These are phyloP conservation scores for Ariopsis seemanni DNA, from an alignment of 2,113 vertebrate genomes.

Conservation along the genomic window DNA sequence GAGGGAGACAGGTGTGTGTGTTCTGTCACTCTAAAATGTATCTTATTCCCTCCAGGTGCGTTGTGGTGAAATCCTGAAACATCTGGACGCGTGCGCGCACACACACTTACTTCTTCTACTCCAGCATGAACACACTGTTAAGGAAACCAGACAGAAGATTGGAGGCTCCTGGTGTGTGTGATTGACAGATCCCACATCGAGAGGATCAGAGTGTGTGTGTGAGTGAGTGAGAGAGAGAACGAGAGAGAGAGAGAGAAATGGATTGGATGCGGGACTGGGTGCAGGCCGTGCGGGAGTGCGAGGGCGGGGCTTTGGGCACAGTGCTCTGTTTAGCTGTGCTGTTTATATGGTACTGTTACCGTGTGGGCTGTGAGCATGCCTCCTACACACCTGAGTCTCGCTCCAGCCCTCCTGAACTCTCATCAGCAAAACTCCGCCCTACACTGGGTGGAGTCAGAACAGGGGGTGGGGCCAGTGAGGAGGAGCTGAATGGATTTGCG, in stretches of 20 bases:
- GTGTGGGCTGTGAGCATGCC: conserved; percentile 89
- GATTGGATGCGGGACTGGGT: conserved; percentile 88
- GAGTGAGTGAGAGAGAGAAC: conserved; percentile 14
- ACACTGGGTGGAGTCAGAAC: conserved; percentile 32
- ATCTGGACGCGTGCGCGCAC: conserved; percentile 43
- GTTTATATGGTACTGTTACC: conserved; percentile 97
- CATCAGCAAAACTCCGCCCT: conserved; percentile 63
- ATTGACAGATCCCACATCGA: neutral
- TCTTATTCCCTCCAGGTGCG: conserved; percentile 59
- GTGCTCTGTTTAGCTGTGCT: conserved; percentile 84
- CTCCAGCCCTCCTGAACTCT: conserved; percentile 55
- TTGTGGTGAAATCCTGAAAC: conserved; percentile 54
- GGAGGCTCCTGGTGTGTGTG: neutral
- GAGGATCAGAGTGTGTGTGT: conserved; percentile 35
- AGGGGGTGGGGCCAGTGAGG: conserved; percentile 58
- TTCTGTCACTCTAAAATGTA: conserved; percentile 42
- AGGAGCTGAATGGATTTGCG: conserved; percentile 85
- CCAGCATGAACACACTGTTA: neutral
- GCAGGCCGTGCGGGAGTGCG: conserved; percentile 90
- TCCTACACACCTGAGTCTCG: conserved; percentile 64
- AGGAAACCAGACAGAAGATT: neutral
- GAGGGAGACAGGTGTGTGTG: neutral
- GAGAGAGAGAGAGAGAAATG: conserved; percentile 56
- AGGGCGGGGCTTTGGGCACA: conserved; percentile 77
- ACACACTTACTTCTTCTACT: neutral